Evolutionary conservation across 2,888 invertebrate genomes (phyloP), one percentile per base, ranked within the genome.

Genomic region (Andrena minutula): DNA sequence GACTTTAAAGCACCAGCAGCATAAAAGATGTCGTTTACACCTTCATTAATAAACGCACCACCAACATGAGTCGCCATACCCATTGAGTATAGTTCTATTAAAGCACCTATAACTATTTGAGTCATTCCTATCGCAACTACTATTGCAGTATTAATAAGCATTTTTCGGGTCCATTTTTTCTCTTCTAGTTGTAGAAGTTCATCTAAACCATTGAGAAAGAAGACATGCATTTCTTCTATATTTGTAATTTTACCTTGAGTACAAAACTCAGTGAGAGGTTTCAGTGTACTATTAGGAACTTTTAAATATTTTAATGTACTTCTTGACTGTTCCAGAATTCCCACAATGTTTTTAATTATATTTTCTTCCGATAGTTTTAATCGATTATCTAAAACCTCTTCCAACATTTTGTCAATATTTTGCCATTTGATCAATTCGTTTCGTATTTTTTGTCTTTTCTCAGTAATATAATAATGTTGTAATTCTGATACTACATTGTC

Each of bases 1-100:
- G 71, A 71, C 16, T 16, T 49, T 49, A 71, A 71, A 49, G 71
- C 71, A 61, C 12, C 49, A 20, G 12, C 75, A 16, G 88, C 88
- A 72, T 78, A 90, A 16, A 89, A 73, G 8, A 91, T 66, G 69
- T 91, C 91, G 35, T 79, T 84, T 7, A 89, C 56, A 49, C 90
- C 91, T 83, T 90, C 89, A 12, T 56, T 53, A 16, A 91, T 78
- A 30, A 89, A 77, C 16, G 61, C 79, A 47, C n/a, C 69, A n/a
- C 82, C 88, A 10, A 89, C 35, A 61, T 82, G 83, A 28, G 85
- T 84, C 56, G 76, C 82, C 1, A 73, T 20, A 30, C 88, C 89
- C 7, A 74, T 49, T 7, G 82, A 78, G 23, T 30, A 83, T 7
- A 84, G 23, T 51, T 84, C 65, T 28, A 90, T 78, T 0, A 63